phyloP scores from a whole-genome alignment of 2,797 vertebrate genomes.

The Petrocephalus sullivani region DNA sequence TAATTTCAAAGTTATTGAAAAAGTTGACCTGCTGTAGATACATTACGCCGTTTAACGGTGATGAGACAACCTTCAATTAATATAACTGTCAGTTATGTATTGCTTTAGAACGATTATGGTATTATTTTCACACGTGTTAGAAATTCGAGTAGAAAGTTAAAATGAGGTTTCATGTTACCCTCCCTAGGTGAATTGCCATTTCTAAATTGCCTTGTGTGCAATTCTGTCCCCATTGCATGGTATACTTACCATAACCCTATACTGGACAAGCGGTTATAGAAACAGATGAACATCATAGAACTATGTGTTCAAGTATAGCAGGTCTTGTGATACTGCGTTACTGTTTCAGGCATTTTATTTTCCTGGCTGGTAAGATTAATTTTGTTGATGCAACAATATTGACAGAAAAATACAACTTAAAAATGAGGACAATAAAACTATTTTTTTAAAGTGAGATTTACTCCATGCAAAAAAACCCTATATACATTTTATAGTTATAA shows the following conservation, averaged over 20 bases:
- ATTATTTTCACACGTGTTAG: background rate
- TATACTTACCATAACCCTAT: background rate
- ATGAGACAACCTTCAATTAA: background rate
- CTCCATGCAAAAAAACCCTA: background rate
- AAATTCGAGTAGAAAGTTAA: background rate
- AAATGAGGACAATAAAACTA: background rate
- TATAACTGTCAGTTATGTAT: background rate
- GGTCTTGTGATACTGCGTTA: background rate
- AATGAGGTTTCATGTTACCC: background rate
- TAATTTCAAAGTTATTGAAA: background rate
- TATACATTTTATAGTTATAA: constrained; percentile 16
- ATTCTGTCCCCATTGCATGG: background rate
- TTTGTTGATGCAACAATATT: background rate
- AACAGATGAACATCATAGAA: background rate
- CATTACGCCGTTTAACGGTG: background rate
- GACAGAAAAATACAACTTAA: background rate
- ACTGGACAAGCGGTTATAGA: background rate
- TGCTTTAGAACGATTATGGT: background rate
- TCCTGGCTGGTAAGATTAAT: background rate
- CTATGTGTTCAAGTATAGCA: background rate
- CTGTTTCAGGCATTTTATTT: background rate
- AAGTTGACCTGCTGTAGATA: background rate
- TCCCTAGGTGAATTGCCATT: background rate
- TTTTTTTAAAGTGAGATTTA: constrained; percentile 10
- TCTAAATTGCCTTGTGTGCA: background rate